These are phyloP conservation scores for Poecile montanus DNA, from an alignment of 2,797 vertebrate species.

Conservation along the genomic window DNA sequence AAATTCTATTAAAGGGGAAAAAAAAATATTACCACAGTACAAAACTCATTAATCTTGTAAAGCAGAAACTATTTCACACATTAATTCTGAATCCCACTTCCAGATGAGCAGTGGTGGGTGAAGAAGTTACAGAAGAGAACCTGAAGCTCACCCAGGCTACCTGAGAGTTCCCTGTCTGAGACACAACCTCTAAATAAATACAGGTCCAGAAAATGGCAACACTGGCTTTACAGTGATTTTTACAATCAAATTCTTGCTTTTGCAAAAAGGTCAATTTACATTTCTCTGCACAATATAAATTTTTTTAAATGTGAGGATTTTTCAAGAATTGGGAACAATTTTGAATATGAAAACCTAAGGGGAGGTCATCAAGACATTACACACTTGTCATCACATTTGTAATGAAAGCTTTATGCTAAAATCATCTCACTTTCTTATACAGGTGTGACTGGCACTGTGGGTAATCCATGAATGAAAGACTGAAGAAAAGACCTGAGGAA, in stretches of 20 bases:
- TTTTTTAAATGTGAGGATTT: not conserved
- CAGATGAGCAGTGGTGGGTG: not conserved
- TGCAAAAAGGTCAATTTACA: not conserved
- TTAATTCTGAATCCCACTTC: not conserved
- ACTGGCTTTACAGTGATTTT: not conserved
- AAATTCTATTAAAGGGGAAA: not conserved
- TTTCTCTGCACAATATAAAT: accelerated
- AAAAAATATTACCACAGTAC: accelerated
- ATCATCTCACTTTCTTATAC: not conserved
- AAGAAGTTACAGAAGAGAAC: not conserved
- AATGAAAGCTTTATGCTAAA: not conserved
- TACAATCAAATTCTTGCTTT: not conserved
- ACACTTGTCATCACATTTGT: not conserved
- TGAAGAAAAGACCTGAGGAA: not conserved
- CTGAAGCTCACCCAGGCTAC: not conserved
- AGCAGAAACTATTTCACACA: not conserved
- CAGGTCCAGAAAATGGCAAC: not conserved
- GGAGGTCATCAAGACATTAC: not conserved
- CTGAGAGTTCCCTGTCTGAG: not conserved
- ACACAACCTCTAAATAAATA: not conserved
- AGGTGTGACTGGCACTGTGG: not conserved
- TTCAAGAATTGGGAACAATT: not conserved
- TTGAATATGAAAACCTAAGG: not conserved
- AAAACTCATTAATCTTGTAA: not conserved
- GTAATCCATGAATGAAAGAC: not conserved